Evolutionary conservation across 2,888 invertebrate species (phyloP).

Genomic region (Nematopogon swammerdamellus): DNA sequence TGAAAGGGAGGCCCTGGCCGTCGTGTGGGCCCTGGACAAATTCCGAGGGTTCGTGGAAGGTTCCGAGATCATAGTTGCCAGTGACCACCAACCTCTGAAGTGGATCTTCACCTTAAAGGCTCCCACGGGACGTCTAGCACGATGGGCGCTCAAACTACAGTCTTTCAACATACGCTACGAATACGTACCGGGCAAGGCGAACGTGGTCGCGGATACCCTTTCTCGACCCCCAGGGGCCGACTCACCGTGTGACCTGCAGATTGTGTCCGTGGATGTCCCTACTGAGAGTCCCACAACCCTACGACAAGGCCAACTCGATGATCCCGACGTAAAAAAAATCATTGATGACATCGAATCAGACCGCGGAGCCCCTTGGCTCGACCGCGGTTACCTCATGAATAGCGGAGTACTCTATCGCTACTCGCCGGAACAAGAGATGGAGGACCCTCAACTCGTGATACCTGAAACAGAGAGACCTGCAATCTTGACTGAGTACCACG

Average conservation of each 20-base stretch:
- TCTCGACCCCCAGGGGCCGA: constrained; percentile 13
- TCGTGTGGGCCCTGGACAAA: constrained; percentile 22
- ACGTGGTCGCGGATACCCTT: constrained; percentile 23
- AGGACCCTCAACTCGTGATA: constrained; percentile 3
- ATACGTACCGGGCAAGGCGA: constrained; percentile 21
- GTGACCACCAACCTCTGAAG: constrained; percentile 33
- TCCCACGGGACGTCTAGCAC: constrained; percentile 22
- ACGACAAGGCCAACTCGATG: constrained; percentile 2
- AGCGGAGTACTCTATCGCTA: constrained; percentile 5
- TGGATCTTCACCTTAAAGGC: constrained; percentile 25
- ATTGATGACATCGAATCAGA: constrained; percentile 1
- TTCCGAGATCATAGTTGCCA: constrained; percentile 20
- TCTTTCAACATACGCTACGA: constrained; percentile 20
- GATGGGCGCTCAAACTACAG: constrained; percentile 28
- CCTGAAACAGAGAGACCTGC: neutral
- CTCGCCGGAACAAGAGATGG: constrained; percentile 2
- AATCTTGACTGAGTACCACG: constrained; percentile 6
- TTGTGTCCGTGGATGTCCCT: constrained; percentile 1
- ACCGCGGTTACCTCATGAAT: constrained; percentile 3
- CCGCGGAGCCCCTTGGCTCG: constrained; percentile 1
- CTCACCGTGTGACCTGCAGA: neutral
- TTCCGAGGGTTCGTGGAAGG: constrained; percentile 30
- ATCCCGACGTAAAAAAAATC: constrained; percentile 5
- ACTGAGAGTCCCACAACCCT: constrained; percentile 1
- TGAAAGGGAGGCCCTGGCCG: neutral